Evolutionary conservation across 1,140 invertebrate genomes (phyloP).

Genomic region (Bradysia coprophila): DNA sequence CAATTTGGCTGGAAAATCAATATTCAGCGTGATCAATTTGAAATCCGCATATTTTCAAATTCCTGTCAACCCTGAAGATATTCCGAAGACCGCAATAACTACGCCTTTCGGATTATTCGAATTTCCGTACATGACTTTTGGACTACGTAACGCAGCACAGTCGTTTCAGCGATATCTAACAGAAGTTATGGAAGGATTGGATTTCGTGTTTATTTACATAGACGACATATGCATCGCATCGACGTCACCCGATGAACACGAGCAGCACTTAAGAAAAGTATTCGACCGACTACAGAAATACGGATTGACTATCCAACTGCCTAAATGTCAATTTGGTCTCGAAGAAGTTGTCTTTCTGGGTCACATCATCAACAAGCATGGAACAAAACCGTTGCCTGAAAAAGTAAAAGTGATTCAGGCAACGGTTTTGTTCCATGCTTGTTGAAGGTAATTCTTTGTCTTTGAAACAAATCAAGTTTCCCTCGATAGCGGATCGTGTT

Average conservation of each 20-base stretch:
- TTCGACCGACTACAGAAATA: constrained; percentile 11
- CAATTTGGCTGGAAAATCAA: too few relatives aligned
- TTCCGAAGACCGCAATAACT: constrained; percentile 18
- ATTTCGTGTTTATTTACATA: constrained; percentile 22
- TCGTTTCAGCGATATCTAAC: constrained; percentile 7
- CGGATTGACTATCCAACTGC: constrained; percentile 13
- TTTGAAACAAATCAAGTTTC: neutral
- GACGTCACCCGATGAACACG: constrained; percentile 10
- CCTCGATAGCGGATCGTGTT: neutral
- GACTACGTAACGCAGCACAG: constrained; percentile 11
- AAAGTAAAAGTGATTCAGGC: neutral
- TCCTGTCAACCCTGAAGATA: constrained; percentile 13
- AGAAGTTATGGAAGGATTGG: constrained; percentile 7
- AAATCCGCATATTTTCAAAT: constrained; percentile 27
- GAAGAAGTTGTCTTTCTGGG: constrained; percentile 5
- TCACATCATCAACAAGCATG: constrained; percentile 8
- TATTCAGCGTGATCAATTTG: neutral
- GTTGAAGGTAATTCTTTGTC: constrained; percentile 7
- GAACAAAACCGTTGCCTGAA: constrained; percentile 10
- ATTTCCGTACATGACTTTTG: constrained; percentile 15
- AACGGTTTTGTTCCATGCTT: neutral
- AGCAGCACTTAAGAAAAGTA: constrained; percentile 7
- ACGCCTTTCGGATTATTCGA: constrained; percentile 22
- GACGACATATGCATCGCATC: constrained; percentile 30
- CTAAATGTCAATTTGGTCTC: constrained; percentile 12